A percentile compares a stretch with the other conserved stretches of the same genome.
Conservation (phyloP, 2,888 invertebrate species). For the Suillia variegata region DNA sequence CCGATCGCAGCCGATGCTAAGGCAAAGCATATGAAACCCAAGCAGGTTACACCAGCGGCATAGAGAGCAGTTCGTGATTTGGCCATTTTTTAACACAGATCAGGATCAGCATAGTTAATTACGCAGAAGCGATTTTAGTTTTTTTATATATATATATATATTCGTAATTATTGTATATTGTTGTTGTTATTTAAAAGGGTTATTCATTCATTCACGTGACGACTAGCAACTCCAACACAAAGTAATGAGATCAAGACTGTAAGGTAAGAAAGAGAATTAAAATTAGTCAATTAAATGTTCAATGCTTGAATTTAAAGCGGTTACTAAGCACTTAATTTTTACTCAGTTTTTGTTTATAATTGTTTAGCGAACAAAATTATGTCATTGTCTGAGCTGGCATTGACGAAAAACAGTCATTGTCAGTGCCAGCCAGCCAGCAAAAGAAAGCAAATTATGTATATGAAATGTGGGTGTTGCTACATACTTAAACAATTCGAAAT, state of each 20-base stretch:
- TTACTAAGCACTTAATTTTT: conserved; percentile 4
- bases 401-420: conserved; percentile 8
- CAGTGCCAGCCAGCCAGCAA: conserved; percentile 13
- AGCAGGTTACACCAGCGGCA: conserved; percentile 61
- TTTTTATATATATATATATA: too few relatives aligned
- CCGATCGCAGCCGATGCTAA: conserved; percentile 83
- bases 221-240: background rate
- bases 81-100: conserved; percentile 60
- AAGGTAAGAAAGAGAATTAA: too few relatives aligned
- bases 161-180: too few relatives aligned
- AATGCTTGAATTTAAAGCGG: too few relatives aligned
- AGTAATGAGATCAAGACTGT: too few relatives aligned
- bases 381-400: background rate
- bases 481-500: background rate
- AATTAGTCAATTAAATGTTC: too few relatives aligned
- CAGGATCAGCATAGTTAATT: conserved; percentile 49
- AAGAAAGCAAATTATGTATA: background rate
- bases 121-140: conserved; percentile 12
- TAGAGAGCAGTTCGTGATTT: conserved; percentile 59
- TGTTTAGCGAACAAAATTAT: background rate
- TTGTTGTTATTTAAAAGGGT: too few relatives aligned
- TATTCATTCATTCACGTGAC: background rate
- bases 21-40: conserved; percentile 78
- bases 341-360: too few relatives aligned
- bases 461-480: background rate